Evolutionary conservation across 2,113 vertebrate species (phyloP), one percentile per base, ranked within the genome.

Genomic region (Pteropus alecto): DNA sequence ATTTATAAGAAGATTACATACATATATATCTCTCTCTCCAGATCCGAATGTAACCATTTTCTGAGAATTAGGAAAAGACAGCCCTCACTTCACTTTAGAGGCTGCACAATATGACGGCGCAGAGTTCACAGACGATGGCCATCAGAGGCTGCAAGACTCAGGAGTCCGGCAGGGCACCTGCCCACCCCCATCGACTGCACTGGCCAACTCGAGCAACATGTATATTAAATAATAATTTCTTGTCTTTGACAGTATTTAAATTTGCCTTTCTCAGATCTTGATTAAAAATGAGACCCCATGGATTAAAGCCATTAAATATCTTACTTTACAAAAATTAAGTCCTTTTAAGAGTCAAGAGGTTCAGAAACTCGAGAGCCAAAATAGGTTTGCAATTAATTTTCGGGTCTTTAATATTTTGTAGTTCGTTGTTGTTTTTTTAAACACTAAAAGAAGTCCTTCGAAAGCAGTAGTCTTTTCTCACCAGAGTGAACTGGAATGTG

Each of bases 291-390:
- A 85, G 21, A 83, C 41, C 74, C 35, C 21, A 56, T 30, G 78
- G 58, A 73, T 60, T 38, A 87, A 93, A 93, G 63, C 33, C 89
- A 79, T 58, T 30, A 61, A 77, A 48, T 22, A 70, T 38, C 35
- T 71, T 84, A 46, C 22, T 82, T 56, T 14, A 33, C 60, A 88
- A 77, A 79, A 92, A 76, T 51, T 35, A 92, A 96, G 67, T 70
- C 77, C 82, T 85, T 60, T 79, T 56, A 81, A 95, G 93, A 77
- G 35, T 84, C 51, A 79, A 90, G 43, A 87, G 74, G 56, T 74
- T 87, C 30, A 76, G 87, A 96, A 94, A 28, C 41, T 90, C 65
- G 68, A 82, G 78, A 90, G 28, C 18, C 35, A 16, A n/a, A 56
- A 43, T 38, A 18, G 33, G 10, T 30, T 46, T 13, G 90, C 24